These are phyloP conservation scores for Gallirallus australis DNA, from an alignment of 2,797 vertebrate species.

Conservation along the genomic window DNA sequence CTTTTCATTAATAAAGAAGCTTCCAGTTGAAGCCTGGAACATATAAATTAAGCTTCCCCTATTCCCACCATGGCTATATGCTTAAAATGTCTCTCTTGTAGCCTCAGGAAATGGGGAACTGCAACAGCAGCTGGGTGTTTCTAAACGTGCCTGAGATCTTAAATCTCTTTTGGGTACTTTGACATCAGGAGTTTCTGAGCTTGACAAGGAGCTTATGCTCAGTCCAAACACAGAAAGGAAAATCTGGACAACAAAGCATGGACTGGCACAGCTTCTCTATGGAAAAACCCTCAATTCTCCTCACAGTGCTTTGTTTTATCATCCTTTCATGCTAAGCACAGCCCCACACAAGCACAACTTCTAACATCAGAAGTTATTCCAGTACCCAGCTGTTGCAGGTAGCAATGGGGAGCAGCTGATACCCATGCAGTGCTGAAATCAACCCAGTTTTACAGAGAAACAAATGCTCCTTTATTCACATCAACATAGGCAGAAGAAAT, in stretches of 20 bases:
- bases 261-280: background rate
- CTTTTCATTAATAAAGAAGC: background rate
- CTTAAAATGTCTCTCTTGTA: background rate
- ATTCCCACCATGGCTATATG: background rate
- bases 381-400: background rate
- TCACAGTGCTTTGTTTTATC: background rate
- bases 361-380: background rate
- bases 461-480: background rate
- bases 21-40: background rate
- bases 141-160: background rate
- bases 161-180: background rate
- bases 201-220: background rate
- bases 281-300: background rate
- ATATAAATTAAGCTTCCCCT: background rate
- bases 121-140: background rate
- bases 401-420: background rate
- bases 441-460: background rate
- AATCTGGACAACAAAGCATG: background rate
- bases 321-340: background rate
- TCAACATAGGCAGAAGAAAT: accelerated
- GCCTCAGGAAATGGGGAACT: background rate
- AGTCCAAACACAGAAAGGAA: background rate
- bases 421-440: accelerated
- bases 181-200: accelerated
- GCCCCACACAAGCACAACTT: background rate